Percentiles rank a stretch among this genome's conserved stretches.
phyloP scores from a whole-genome alignment of 2,113 vertebrate species.

The Furnarius figulus region DNA sequence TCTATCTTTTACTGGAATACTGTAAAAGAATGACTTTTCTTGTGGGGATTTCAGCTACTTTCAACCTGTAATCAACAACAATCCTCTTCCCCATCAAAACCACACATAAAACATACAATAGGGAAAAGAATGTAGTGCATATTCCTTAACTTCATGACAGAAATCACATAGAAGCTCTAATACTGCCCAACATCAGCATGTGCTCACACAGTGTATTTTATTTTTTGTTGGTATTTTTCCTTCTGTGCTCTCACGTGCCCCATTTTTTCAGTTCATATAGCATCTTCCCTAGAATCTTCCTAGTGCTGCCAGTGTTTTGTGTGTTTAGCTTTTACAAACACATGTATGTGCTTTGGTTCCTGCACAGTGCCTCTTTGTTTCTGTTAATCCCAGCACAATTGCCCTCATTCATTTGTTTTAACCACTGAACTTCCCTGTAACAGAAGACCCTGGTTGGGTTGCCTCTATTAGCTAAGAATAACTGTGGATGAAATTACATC shows the following conservation, averaged over 20 bases:
- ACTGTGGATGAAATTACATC: conserved; percentile 10
- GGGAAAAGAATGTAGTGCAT: not conserved
- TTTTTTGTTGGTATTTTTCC: not conserved
- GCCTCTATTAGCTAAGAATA: conserved; percentile 31
- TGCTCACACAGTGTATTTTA: not conserved
- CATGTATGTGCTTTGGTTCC: not conserved
- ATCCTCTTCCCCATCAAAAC: not conserved
- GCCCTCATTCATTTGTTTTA: conserved; percentile 9
- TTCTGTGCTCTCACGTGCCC: not conserved
- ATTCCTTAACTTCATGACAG: not conserved
- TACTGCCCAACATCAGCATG: not conserved
- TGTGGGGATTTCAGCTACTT: not conserved
- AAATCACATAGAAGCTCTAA: not conserved
- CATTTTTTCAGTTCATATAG: not conserved
- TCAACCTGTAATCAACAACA: not conserved
- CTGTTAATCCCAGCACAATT: not conserved
- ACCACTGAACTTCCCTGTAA: not conserved
- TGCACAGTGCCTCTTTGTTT: not conserved
- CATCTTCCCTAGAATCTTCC: not conserved
- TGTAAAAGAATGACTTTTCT: not conserved
- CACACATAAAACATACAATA: not conserved
- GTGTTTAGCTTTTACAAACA: not conserved
- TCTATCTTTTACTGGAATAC: not conserved
- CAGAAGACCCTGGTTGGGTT: not conserved
- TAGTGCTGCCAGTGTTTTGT: not conserved